phyloP scores from a whole-genome alignment of 2,113 vertebrate genomes.

The Callipepla californica region DNA sequence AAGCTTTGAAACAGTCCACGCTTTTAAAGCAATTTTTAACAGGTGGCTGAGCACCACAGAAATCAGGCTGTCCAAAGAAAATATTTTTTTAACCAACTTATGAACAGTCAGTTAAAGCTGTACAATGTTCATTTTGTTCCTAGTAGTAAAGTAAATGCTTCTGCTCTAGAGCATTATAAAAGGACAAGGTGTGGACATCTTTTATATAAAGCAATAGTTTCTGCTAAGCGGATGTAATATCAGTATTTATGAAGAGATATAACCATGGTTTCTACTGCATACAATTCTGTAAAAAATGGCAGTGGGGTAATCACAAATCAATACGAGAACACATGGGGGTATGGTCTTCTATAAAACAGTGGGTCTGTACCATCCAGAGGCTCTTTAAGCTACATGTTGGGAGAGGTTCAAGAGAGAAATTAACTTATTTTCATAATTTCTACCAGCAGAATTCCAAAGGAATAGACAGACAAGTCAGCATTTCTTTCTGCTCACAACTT shows the following conservation, averaged over 20 bases:
- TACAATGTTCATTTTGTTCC: neutral
- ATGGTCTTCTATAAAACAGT: too few relatives aligned
- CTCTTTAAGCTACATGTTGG: neutral
- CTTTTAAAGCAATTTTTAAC: neutral
- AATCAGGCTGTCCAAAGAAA: neutral
- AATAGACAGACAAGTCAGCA: accelerated
- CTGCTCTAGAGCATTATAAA: neutral
- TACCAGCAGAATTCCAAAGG: neutral
- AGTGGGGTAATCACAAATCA: too few relatives aligned
- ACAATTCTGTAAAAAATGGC: too few relatives aligned
- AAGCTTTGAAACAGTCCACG: neutral
- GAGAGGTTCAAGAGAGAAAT: neutral
- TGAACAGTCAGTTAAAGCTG: neutral
- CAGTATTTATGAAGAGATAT: neutral
- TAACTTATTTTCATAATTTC: neutral
- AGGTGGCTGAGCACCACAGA: neutral
- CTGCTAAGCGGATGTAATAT: neutral
- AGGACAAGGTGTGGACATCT: neutral
- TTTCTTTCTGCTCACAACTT: neutral
- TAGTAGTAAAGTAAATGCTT: neutral
- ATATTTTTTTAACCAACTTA: neutral
- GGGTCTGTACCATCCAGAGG: too few relatives aligned
- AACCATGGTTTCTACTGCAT: neutral
- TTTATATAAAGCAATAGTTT: neutral
- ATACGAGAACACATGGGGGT: too few relatives aligned